phyloP scores from a whole-genome alignment of 2,797 vertebrate species.

The Siniperca scherzeri region DNA sequence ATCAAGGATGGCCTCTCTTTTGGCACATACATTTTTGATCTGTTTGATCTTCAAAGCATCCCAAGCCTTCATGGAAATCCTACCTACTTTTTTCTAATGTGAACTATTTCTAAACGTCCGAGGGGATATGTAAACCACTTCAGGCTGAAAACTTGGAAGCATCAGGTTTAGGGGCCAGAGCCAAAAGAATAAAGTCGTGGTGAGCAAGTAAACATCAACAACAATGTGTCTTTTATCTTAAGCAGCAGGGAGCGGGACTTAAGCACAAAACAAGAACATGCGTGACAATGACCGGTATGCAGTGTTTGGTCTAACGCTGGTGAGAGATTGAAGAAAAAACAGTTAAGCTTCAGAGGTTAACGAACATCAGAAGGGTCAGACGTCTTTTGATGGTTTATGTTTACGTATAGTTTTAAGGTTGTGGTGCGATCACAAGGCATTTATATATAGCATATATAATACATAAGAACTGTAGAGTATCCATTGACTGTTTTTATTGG shows the following conservation, averaged over 20 bases:
- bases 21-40: slow-evolving; percentile 21
- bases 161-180: slow-evolving; percentile 28
- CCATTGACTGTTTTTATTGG: slow-evolving; percentile 11
- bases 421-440: slow-evolving; percentile 14
- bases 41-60: slow-evolving; percentile 53
- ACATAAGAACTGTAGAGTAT: background rate
- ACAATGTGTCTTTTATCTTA: slow-evolving; percentile 68
- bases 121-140: slow-evolving; percentile 37
- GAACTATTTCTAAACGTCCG: slow-evolving; percentile 40
- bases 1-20: slow-evolving; percentile 26
- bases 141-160: slow-evolving; percentile 23
- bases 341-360: slow-evolving; percentile 23
- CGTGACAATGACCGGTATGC: slow-evolving; percentile 60
- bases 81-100: slow-evolving; percentile 23
- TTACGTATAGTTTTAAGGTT: background rate
- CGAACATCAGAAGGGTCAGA: background rate
- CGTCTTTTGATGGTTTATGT: slow-evolving; percentile 29
- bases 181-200: slow-evolving; percentile 52
- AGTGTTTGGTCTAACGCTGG: slow-evolving; percentile 52
- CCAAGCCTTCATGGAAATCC: slow-evolving; percentile 18
- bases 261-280: slow-evolving; percentile 59
- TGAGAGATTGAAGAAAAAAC: slow-evolving; percentile 34
- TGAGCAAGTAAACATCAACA: slow-evolving; percentile 57
- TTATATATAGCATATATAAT: background rate
- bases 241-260: slow-evolving; percentile 25